phyloP scores from a whole-genome alignment of 2,113 vertebrate genomes.

The Gopherus flavomarginatus region DNA sequence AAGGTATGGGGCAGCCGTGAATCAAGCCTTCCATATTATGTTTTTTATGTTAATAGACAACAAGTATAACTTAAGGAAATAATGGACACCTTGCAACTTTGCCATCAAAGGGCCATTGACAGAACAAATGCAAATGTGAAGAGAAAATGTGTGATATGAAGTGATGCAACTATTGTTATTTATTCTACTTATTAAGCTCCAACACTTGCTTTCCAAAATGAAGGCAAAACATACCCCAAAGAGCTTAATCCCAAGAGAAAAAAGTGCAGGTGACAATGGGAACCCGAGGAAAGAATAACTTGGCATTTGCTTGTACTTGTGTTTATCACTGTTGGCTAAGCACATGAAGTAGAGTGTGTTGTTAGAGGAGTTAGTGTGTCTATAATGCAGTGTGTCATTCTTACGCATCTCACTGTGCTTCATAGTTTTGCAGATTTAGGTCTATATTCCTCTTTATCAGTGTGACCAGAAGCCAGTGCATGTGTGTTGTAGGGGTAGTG shows the following conservation, averaged over 20 bases:
- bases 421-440: neutral
- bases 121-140: constrained; percentile 14
- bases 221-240: neutral
- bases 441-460: neutral
- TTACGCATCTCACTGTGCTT: neutral
- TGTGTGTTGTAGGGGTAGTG: neutral
- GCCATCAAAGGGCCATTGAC: neutral
- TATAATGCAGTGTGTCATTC: neutral
- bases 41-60: constrained; percentile 30
- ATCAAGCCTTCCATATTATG: constrained; percentile 1
- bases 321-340: neutral
- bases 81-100: constrained; percentile 34
- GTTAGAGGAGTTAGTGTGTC: neutral
- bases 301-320: neutral
- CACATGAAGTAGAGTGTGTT: neutral
- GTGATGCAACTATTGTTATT: neutral
- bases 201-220: neutral
- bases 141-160: neutral
- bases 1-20: neutral
- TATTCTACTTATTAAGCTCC: neutral
- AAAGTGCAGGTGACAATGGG: neutral
- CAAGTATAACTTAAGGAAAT: neutral
- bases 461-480: neutral
- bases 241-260: neutral
- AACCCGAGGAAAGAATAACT: neutral